A percentile compares a stretch with the other conserved stretches of the same genome.
Conservation (phyloP, 1,140 invertebrate species). For the Nixonia krombeini region DNA sequence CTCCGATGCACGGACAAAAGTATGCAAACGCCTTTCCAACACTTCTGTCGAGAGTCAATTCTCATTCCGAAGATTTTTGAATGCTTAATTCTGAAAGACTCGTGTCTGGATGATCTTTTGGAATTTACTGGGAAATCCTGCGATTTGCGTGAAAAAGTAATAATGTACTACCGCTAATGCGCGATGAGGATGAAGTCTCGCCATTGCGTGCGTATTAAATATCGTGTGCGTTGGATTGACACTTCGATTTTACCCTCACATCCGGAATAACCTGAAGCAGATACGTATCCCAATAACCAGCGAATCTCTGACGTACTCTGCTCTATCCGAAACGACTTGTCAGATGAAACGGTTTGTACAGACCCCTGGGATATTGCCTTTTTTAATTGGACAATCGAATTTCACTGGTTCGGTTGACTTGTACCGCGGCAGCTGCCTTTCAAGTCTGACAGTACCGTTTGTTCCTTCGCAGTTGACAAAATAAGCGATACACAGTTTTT, state of each 20-base stretch:
- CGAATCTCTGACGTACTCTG: constrained; percentile 45
- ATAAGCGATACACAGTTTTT: too few relatives aligned
- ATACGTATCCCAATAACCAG: constrained; percentile 33
- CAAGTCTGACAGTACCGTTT: constrained; percentile 15
- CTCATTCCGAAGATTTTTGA: too few relatives aligned
- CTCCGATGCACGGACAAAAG: constrained; percentile 1
- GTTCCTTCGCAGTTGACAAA: too few relatives aligned
- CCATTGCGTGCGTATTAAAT: too few relatives aligned
- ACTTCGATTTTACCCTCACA: constrained; percentile 13
- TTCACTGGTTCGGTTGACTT: constrained; percentile 31
- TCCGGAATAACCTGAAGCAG: constrained; percentile 28
- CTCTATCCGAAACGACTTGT: constrained; percentile 41
- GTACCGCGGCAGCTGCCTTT: constrained; percentile 41
- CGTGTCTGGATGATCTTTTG: too few relatives aligned
- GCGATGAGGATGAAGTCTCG: too few relatives aligned
- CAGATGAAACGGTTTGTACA: constrained; percentile 28
- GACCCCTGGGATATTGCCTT: constrained; percentile 45
- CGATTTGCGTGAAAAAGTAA: too few relatives aligned
- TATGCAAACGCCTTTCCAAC: background rate
- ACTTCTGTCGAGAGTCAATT: background rate
- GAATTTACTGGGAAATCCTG: too few relatives aligned
- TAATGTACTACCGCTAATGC: too few relatives aligned
- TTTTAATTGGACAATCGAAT: constrained; percentile 54
- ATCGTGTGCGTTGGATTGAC: background rate
- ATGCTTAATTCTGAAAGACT: too few relatives aligned